Base-by-base conservation (phyloP, 1,140 invertebrate genomes). In the Adoxophyes honmai region DNA sequence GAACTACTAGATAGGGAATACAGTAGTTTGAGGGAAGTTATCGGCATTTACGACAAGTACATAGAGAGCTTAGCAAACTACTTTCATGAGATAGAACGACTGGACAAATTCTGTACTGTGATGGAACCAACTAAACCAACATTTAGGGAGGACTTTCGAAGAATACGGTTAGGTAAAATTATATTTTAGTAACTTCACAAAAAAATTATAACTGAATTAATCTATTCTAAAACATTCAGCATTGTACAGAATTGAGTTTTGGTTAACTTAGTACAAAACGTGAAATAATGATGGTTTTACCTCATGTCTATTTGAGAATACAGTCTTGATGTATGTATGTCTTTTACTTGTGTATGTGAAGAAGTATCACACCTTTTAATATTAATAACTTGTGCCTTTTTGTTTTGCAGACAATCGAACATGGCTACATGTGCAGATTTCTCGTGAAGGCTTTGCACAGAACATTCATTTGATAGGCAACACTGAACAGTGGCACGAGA, bases 391-490 rank as follows among this genome's bases (percentile, higher is more conserved):
- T n/a, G 8, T n/a, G 18, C 37, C 16, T 7, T 59, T 64, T 10
- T 57, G 0, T 36, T 13, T 37, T 13, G 33, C 55, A 85, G 82
- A 78, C 73, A 60, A 73, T 1, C 73, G 72, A 60, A 76, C 68
- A 18, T 82, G 78, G 80, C 61, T 86, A 13, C 80, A 86, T 66
- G 35, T 86, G 11, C 74, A 86, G 70, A 77, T 86, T 0, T 81
- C 75, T 16, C 55, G 60, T 18, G 68, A 75, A 54, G 82, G 82
- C 1, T 55, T 63, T 10, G 77, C 77, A n/a, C 73, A 57, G 38
- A 83, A 83, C 60, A 61, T 83, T 14, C 70, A 83, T 54, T 55
- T 81, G 9, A 57, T 83, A 42, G 77, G 78, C 13, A 70, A 83
- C 18, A 71, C 73, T 8, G 67, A 70, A 37, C 13, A 57, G 6